Conservation (phyloP, 1,140 invertebrate species). For the Melanaphis sacchari region DNA sequence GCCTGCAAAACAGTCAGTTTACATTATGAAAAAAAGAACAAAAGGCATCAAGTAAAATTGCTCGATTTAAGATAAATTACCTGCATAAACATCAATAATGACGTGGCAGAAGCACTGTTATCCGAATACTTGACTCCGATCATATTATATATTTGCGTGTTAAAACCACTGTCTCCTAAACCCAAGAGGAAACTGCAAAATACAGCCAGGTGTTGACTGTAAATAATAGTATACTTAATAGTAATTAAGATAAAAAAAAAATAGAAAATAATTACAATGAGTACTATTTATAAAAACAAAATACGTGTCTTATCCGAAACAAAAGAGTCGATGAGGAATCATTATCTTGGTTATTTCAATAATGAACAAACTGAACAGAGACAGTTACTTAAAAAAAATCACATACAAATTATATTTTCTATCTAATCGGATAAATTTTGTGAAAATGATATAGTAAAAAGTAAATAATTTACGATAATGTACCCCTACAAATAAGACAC, state of each 20-base stretch:
- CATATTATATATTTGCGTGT: slow-evolving; percentile 94
- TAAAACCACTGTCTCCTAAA: slow-evolving; percentile 94
- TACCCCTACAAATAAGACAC: too few relatives aligned
- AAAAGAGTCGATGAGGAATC: too few relatives aligned
- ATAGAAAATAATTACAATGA: too few relatives aligned
- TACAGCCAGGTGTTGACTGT: slow-evolving; percentile 76
- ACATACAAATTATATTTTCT: too few relatives aligned
- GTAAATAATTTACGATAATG: too few relatives aligned
- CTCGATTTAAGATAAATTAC: slow-evolving; percentile 57
- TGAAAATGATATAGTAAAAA: too few relatives aligned
- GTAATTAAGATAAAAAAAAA: neutral
- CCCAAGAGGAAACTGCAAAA: slow-evolving; percentile 90
- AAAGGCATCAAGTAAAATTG: neutral
- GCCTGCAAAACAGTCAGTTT: slow-evolving; percentile 71
- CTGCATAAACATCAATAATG: slow-evolving; percentile 62
- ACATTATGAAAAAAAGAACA: neutral
- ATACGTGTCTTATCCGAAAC: too few relatives aligned
- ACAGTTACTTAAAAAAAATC: too few relatives aligned
- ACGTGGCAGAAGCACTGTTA: slow-evolving; percentile 60
- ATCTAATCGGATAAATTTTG: too few relatives aligned
- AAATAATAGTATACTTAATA: slow-evolving; percentile 61
- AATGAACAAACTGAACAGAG: too few relatives aligned
- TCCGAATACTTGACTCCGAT: slow-evolving; percentile 77
- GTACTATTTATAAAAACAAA: too few relatives aligned
- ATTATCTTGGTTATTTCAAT: too few relatives aligned